Evolutionary conservation across 92 coral and sea anemone genomes (phyloP).

Genomic region (Galaxea fascicularis): DNA sequence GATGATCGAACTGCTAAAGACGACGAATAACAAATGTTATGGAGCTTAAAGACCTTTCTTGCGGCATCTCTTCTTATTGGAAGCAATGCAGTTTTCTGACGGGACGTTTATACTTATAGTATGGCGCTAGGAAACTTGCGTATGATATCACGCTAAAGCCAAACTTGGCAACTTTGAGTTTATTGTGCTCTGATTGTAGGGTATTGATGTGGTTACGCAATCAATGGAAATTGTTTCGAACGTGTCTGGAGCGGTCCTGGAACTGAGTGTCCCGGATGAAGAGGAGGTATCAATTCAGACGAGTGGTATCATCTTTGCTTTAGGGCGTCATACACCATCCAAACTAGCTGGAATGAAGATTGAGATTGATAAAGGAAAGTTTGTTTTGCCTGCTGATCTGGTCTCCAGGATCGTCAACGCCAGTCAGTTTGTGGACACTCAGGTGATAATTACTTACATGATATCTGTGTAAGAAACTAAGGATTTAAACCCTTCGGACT

Average conservation of each 20-base stretch:
- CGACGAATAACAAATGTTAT: too few relatives aligned
- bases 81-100: too few relatives aligned
- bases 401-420: not conserved
- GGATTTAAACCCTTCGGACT: too few relatives aligned
- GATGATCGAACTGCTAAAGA: too few relatives aligned
- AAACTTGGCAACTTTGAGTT: too few relatives aligned
- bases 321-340: not conserved
- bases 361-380: not conserved
- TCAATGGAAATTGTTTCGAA: not conserved
- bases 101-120: too few relatives aligned
- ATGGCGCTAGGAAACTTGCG: too few relatives aligned
- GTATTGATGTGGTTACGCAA: not conserved
- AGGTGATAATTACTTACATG: not conserved
- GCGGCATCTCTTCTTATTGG: too few relatives aligned
- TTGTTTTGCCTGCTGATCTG: not conserved
- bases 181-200: not conserved
- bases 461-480: too few relatives aligned
- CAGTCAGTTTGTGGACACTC: constrained; percentile 22
- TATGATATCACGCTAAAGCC: too few relatives aligned
- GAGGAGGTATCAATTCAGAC: not conserved
- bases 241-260: constrained; percentile 11
- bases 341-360: not conserved
- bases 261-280: constrained; percentile 18
- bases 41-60: too few relatives aligned
- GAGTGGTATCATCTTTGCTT: not conserved